These are phyloP conservation scores for Pollenia labialis DNA, from an alignment of 2,888 invertebrate species.

Conservation along the genomic window DNA sequence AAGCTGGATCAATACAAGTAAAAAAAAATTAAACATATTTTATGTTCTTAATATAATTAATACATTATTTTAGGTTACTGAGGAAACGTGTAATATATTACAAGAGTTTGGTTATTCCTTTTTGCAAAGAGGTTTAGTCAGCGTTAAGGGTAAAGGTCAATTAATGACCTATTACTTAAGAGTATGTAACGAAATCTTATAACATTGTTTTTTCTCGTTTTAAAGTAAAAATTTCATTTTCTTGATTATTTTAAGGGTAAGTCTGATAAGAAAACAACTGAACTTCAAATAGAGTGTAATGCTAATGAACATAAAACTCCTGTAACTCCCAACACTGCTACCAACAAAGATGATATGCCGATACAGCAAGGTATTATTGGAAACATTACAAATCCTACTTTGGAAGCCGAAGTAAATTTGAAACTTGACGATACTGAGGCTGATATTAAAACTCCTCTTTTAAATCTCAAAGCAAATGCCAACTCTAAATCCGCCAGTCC, in stretches of 20 bases:
- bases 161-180: slow-evolving; percentile 96
- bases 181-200: slow-evolving; percentile 81
- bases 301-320: slow-evolving; percentile 55
- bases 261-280: slow-evolving; percentile 68
- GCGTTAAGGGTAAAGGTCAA: slow-evolving; percentile 98
- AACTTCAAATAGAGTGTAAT: slow-evolving; percentile 62
- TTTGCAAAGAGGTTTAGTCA: slow-evolving; percentile 96
- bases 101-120: slow-evolving; percentile 95
- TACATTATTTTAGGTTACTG: slow-evolving; percentile 90
- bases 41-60: neutral
- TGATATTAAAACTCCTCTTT: slow-evolving; percentile 81
- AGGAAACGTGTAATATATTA: slow-evolving; percentile 95
- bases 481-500: slow-evolving; percentile 74
- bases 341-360: slow-evolving; percentile 68
- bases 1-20: slow-evolving; percentile 97
- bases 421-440: slow-evolving; percentile 76
- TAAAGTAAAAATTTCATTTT: neutral
- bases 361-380: slow-evolving; percentile 60
- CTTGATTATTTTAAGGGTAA: slow-evolving; percentile 76
- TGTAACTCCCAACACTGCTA: neutral
- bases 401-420: slow-evolving; percentile 65
- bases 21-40: neutral
- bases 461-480: slow-evolving; percentile 78
- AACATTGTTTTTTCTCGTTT: neutral
- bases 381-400: slow-evolving; percentile 47